A percentile compares a stretch with the other conserved stretches of the same genome.
Evolutionary conservation across 2,113 vertebrate genomes (phyloP).

Genomic region (Corythaeola cristata): DNA sequence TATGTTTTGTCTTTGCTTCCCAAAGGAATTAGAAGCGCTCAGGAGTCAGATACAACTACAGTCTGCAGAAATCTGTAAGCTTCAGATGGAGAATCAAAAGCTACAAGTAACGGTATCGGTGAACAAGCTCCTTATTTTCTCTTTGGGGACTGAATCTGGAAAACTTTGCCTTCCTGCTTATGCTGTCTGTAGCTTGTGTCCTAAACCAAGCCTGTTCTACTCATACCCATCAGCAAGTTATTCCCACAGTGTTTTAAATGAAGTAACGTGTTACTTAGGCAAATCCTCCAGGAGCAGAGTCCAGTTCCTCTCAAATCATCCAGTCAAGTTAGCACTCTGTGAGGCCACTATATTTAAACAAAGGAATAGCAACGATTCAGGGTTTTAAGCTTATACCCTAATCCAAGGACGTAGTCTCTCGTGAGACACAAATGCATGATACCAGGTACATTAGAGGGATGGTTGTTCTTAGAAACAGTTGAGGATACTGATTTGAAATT

Average conservation of each 20-base stretch:
- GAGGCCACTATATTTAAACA: background rate
- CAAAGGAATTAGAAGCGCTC: slow-evolving; percentile 85
- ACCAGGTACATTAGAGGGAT: background rate
- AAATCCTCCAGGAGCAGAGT: background rate
- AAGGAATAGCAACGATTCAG: too few species aligned
- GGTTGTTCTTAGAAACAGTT: fast-evolving
- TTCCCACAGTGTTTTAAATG: background rate
- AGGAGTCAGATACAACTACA: slow-evolving; percentile 82
- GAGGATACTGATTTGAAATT: background rate
- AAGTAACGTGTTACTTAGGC: background rate
- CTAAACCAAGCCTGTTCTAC: background rate
- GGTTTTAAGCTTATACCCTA: background rate
- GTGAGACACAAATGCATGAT: background rate
- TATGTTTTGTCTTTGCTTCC: background rate
- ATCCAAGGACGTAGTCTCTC: background rate
- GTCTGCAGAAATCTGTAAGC: slow-evolving; percentile 80
- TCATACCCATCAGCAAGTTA: background rate
- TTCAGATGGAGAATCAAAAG: slow-evolving; percentile 85
- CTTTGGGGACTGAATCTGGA: background rate
- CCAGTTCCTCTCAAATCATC: background rate
- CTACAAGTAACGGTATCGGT: slow-evolving; percentile 75
- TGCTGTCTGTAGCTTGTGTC: background rate
- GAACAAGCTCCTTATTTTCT: slow-evolving; percentile 41
- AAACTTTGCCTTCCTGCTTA: background rate
- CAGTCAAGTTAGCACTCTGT: background rate